Conservation (phyloP, 1,140 invertebrate genomes). For the Charaxes varanes region DNA sequence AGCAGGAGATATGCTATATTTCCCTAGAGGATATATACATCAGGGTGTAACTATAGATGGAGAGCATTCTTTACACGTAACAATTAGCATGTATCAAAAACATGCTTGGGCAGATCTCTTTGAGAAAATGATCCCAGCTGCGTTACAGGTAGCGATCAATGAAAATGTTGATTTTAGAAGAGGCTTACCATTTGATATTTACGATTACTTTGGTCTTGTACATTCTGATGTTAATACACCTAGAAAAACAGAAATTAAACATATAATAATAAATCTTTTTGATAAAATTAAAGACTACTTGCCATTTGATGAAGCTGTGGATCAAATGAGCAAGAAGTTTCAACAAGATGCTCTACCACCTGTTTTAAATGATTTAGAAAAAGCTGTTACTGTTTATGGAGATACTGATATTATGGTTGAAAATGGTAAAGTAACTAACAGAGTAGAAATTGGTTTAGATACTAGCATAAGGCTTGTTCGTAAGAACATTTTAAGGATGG, state of each 20-base stretch:
- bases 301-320: slow-evolving; percentile 88
- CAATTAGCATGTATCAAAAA: slow-evolving; percentile 93
- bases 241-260: slow-evolving; percentile 74
- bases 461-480: slow-evolving; percentile 83
- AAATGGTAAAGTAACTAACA: slow-evolving; percentile 77
- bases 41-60: slow-evolving; percentile 86
- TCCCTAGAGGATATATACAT: slow-evolving; percentile 95
- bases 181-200: slow-evolving; percentile 88
- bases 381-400: slow-evolving; percentile 78
- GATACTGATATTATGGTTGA: slow-evolving; percentile 81
- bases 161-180: slow-evolving; percentile 83
- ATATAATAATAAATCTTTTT: slow-evolving; percentile 78
- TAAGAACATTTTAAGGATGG: slow-evolving; percentile 81
- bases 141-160: slow-evolving; percentile 82
- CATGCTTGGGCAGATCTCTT: slow-evolving; percentile 93
- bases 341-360: slow-evolving; percentile 94
- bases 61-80: slow-evolving; percentile 93
- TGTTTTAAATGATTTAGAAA: slow-evolving; percentile 79
- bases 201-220: slow-evolving; percentile 82
- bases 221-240: slow-evolving; percentile 72
- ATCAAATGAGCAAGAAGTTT: slow-evolving; percentile 88
- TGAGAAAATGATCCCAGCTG: slow-evolving; percentile 85
- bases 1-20: slow-evolving; percentile 94
- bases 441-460: slow-evolving; percentile 79
- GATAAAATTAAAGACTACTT: slow-evolving; percentile 78